Percentiles rank a stretch among this genome's conserved stretches.
These are phyloP conservation scores for Callaeas wilsoni DNA, from an alignment of 2,113 vertebrate species.

Conservation along the genomic window DNA sequence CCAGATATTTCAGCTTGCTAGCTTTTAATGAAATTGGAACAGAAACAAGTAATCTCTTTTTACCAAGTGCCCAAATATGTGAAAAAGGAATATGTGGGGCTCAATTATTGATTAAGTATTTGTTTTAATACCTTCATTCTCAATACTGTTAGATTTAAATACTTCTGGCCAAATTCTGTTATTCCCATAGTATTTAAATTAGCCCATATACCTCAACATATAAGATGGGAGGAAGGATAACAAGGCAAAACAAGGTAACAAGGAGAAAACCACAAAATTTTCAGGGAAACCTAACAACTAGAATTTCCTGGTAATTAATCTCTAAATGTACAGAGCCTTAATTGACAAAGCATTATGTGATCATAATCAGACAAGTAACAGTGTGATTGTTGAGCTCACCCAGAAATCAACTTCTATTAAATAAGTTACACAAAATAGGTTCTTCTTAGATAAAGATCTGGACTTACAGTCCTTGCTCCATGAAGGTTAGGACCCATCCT, in stretches of 20 bases:
- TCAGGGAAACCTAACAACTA: not conserved
- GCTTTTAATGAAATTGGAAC: slow-evolving; percentile 23
- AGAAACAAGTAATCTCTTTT: slow-evolving; percentile 38
- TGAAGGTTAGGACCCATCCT: not conserved
- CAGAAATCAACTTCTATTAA: not conserved
- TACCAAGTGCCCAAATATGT: not conserved
- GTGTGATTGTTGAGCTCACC: not conserved
- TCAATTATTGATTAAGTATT: slow-evolving; percentile 2
- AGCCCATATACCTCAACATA: not conserved
- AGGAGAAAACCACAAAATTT: not conserved
- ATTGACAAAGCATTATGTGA: not conserved
- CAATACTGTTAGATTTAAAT: not conserved
- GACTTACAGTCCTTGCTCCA: not conserved
- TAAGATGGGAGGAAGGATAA: not conserved
- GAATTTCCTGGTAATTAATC: slow-evolving; percentile 21
- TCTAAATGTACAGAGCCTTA: not conserved
- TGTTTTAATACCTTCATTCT: not conserved
- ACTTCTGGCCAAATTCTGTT: not conserved
- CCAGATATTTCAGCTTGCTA: not conserved
- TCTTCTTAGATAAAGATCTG: not conserved
- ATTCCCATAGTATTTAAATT: not conserved
- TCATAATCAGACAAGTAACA: not conserved
- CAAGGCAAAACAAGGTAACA: not conserved
- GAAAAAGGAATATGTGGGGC: not conserved
- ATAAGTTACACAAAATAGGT: not conserved